Evolutionary conservation across 1,140 invertebrate species (phyloP), one percentile per base, ranked within the genome.

Genomic region (Adoxophyes honmai): DNA sequence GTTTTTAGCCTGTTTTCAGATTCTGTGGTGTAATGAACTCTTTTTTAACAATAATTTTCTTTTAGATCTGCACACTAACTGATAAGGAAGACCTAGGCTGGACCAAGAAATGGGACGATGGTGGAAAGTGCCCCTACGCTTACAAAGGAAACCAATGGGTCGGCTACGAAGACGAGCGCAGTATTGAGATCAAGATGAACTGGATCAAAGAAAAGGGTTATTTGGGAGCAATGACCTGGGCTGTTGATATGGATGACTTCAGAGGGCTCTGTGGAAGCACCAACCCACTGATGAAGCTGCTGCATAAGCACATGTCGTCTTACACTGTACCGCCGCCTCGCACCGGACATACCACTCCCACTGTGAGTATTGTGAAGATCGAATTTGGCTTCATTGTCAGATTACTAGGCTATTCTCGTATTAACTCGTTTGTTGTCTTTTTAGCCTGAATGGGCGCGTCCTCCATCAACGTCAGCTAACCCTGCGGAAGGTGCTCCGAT

Each of bases 111-210:
- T 97, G 95, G 92, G 96, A 97, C 73, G 92, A 94, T 8, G 79
- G 91, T 39, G 96, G 96, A 54, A 94, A 93, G 85, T 94, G 94
- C 57, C 96, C 96, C 0, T 98, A 95, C 75, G 92, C 94, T 7
- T 96, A 96, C 78, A 95, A 96, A 88, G 95, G 93, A 13, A 96
- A 93, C 0, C 96, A 97, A 75, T 98, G 97, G 97, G 94, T 98
- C 15, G 96, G 97, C 9, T 98, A 97, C 74, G 97, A 98, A 80
- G 93, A 97, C 73, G 86, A 90, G 2, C 90, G 91, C 64, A 95
- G 95, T 71, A 86, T 97, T 0, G 93, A 95, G 67, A 95, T 96
- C 51, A 98, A 98, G 87, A 96, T 97, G 93, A 93, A 96, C 66
- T 96, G 91, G 81, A 94, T 97, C 57, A 96, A 95, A 72, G 71